These are phyloP conservation scores for Thripadectes ignobilis DNA, from an alignment of 2,797 vertebrate species.

Conservation along the genomic window DNA sequence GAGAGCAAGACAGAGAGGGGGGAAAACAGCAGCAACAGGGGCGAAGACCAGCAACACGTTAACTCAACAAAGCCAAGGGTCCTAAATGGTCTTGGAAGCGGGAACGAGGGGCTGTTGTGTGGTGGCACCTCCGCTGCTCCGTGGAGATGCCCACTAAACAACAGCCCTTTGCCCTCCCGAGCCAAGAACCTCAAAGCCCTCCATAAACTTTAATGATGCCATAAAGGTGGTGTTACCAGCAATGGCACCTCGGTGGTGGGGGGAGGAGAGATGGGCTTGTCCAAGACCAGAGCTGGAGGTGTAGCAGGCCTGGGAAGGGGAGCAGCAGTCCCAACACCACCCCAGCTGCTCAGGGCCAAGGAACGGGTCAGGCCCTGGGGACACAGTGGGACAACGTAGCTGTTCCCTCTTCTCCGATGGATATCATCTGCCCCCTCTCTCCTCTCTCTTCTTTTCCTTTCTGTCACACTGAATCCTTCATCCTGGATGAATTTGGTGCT, in stretches of 20 bases:
- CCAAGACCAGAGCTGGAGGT: neutral
- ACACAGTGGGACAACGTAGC: fast-evolving
- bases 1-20: neutral
- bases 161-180: neutral
- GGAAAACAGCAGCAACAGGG: neutral
- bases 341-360: neutral
- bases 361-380: fast-evolving
- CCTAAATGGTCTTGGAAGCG: neutral
- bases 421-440: neutral
- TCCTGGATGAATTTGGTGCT: neutral
- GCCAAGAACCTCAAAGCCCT: neutral
- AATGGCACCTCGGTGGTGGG: neutral
- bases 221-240: neutral
- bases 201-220: neutral
- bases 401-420: neutral
- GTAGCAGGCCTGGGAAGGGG: neutral
- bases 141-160: neutral
- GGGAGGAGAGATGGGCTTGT: neutral
- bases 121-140: neutral
- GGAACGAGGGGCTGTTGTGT: neutral
- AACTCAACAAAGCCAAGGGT: neutral
- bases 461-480: neutral
- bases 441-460: neutral
- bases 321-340: fast-evolving
- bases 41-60: neutral